phyloP scores from a whole-genome alignment of 2,888 invertebrate genomes.

The Drosophila koepferae region DNA sequence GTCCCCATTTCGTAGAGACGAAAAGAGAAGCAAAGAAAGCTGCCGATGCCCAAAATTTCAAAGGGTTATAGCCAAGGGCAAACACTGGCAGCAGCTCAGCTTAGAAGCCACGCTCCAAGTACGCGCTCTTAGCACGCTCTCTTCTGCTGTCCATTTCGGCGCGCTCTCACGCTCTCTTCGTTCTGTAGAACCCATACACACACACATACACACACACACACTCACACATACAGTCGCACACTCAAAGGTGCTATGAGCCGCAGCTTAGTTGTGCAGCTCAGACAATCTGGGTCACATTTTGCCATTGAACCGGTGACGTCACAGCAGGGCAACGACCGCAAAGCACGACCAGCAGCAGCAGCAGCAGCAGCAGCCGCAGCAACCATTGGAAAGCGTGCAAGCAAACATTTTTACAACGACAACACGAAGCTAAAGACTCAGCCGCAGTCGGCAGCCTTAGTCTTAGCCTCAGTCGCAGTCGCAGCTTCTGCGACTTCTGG shows the following conservation, averaged over 20 bases:
- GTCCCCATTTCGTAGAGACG: slow-evolving; percentile 65
- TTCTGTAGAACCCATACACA: slow-evolving; percentile 58
- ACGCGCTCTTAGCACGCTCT: slow-evolving; percentile 36
- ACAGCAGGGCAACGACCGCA: slow-evolving; percentile 84
- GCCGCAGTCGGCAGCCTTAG: slow-evolving; percentile 31
- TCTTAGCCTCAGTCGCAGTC: slow-evolving; percentile 47
- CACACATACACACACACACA: slow-evolving; percentile 23
- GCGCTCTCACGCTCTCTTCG: slow-evolving; percentile 51
- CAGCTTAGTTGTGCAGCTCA: slow-evolving; percentile 83
- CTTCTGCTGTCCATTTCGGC: slow-evolving; percentile 13
- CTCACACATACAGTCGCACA: slow-evolving; percentile 15
- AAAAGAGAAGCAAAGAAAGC: slow-evolving; percentile 29
- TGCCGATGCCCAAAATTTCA: slow-evolving; percentile 37
- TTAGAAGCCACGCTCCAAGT: slow-evolving; percentile 36
- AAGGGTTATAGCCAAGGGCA: slow-evolving; percentile 72
- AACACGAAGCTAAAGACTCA: slow-evolving; percentile 58
- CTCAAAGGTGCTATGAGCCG: slow-evolving; percentile 52
- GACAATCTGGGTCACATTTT: slow-evolving; percentile 86
- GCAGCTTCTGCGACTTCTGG: slow-evolving; percentile 2
- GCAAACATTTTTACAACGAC: slow-evolving; percentile 80
- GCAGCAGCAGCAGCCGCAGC: slow-evolving; percentile 65
- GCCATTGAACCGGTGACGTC: slow-evolving; percentile 86
- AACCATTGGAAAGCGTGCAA: slow-evolving; percentile 79
- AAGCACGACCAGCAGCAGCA: slow-evolving; percentile 75
- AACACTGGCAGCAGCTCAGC: slow-evolving; percentile 40